Conservation (phyloP, 2,888 invertebrate genomes). For the Euzophera pinguis region DNA sequence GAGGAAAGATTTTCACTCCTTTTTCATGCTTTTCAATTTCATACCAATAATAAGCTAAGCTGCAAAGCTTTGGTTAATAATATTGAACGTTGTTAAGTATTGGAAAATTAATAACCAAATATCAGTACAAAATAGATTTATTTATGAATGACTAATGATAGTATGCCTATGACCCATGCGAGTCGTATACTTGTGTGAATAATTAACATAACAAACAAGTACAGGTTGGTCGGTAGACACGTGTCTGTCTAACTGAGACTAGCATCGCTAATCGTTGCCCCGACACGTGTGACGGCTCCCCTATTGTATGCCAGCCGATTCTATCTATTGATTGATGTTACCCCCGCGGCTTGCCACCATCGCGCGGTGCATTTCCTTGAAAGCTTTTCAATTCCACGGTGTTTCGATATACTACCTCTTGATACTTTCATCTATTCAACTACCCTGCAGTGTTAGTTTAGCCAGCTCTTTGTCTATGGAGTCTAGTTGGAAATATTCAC, state of each 20-base stretch:
- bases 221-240: slow-evolving; percentile 28
- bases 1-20: no score
- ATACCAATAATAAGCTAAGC: no score
- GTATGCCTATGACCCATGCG: slow-evolving; percentile 9
- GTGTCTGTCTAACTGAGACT: slow-evolving; percentile 29
- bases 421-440: slow-evolving; percentile 9
- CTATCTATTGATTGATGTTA: slow-evolving; percentile 61
- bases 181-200: slow-evolving; percentile 17
- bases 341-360: slow-evolving; percentile 22
- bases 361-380: slow-evolving; percentile 51
- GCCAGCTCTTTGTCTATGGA: neutral
- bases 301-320: slow-evolving; percentile 40
- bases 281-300: slow-evolving; percentile 34
- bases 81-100: no score
- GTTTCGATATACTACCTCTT: slow-evolving; percentile 7
- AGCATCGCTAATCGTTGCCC: slow-evolving; percentile 26
- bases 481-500: neutral
- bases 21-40: no score
- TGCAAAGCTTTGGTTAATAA: neutral
- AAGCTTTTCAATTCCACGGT: slow-evolving; percentile 30
- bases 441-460: neutral
- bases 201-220: slow-evolving; percentile 39
- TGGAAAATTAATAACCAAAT: slow-evolving; percentile 1
- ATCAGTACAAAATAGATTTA: neutral
- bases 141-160: slow-evolving; percentile 26